Percentiles rank a stretch among this genome's conserved stretches.
phyloP scores from a whole-genome alignment of 2,113 vertebrate species.

The Uria lomvia region DNA sequence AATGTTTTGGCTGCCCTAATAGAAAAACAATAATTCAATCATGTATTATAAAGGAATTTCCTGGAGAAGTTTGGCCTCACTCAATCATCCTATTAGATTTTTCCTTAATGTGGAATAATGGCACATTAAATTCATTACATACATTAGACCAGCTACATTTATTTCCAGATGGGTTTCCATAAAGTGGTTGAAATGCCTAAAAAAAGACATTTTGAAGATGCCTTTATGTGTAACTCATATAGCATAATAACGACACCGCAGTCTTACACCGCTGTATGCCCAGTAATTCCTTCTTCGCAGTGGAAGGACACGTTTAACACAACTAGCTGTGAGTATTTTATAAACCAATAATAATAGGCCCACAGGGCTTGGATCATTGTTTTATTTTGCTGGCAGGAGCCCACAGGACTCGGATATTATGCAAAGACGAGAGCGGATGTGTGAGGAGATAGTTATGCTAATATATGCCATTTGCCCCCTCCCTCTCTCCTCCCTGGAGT shows the following conservation, averaged over 20 bases:
- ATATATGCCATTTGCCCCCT: neutral
- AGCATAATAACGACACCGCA: neutral
- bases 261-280: neutral
- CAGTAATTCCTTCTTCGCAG: neutral
- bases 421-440: neutral
- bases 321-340: neutral
- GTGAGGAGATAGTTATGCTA: constrained; percentile 19
- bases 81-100: constrained; percentile 63
- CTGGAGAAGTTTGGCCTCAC: constrained; percentile 47
- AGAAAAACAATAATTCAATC: constrained; percentile 68
- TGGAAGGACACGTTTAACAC: neutral
- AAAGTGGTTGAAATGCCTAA: neutral
- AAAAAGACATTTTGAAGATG: constrained; percentile 28
- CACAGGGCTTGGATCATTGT: neutral
- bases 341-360: neutral
- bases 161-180: constrained; percentile 45
- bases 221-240: neutral
- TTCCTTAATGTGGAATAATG: constrained; percentile 40
- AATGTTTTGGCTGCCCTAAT: constrained; percentile 65
- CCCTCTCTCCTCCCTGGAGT: neutral
- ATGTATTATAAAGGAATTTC: constrained; percentile 66
- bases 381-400: constrained; percentile 7
- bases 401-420: neutral
- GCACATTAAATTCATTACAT: constrained; percentile 59
- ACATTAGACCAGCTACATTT: constrained; percentile 41